These are phyloP conservation scores for Drepanosiphum platanoidis DNA, from an alignment of 2,888 invertebrate genomes.

Conservation along the genomic window DNA sequence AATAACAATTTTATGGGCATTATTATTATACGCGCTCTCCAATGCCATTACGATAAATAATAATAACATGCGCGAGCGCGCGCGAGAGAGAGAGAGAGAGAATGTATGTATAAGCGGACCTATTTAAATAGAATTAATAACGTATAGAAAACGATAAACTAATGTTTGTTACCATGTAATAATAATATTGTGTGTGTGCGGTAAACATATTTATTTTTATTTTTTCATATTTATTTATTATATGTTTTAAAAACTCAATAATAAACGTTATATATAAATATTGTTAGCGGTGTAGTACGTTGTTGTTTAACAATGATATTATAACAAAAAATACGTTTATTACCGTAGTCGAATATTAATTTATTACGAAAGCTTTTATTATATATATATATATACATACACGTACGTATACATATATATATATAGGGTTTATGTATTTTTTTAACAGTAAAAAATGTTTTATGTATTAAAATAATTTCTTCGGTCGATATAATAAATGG, in stretches of 20 bases:
- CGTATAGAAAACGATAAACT: slow-evolving; percentile 19
- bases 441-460: slow-evolving; percentile 37
- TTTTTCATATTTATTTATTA: slow-evolving; percentile 14
- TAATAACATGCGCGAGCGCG: neutral
- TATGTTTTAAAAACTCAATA: neutral
- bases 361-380: slow-evolving; percentile 33
- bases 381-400: no score
- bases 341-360: slow-evolving; percentile 38
- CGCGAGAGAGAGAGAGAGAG: no score
- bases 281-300: neutral
- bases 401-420: neutral
- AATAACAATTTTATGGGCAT: neutral
- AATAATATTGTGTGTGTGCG: neutral
- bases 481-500: slow-evolving; percentile 29
- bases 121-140: slow-evolving; percentile 36
- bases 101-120: slow-evolving; percentile 3
- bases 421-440: neutral
- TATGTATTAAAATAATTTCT: slow-evolving; percentile 27
- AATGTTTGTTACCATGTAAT: neutral
- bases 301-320: neutral
- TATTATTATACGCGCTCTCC: neutral
- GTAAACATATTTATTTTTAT: neutral
- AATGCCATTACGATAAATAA: slow-evolving; percentile 38
- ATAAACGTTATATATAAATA: neutral
- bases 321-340: slow-evolving; percentile 18